Base-by-base conservation (phyloP, 2,888 invertebrate species). In the Periphyllus acericola region DNA sequence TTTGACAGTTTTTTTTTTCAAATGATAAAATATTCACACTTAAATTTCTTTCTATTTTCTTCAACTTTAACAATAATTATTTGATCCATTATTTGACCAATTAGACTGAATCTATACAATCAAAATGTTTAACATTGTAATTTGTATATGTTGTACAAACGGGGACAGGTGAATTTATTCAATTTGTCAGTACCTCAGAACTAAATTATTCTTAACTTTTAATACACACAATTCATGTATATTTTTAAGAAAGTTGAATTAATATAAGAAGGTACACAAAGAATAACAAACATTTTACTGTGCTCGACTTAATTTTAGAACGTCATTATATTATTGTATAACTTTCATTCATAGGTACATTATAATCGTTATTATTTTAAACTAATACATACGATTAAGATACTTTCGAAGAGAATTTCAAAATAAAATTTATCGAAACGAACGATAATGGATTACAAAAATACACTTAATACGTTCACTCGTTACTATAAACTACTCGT, bases 401-500 rank as follows among this genome's bases (percentile, higher is more conserved):
- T 60, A 79, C 55, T 36, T 19, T 87, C 19, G 40, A 29, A 55
- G 32, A 75, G 40, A 29, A 81, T 60, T 60, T 81, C 34, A 86
- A 80, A 79, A 72, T 79, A 72, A 55, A 36, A 76, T 85, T 55
- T 71, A 55, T 71, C 71, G 71, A 71, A 71, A 78, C 71, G 25
- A 34, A 36, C 32, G 32, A 72, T 72, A 66, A 87, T 80, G 79
- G 19, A 55, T 79, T 86, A 87, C 66, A 80, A 87, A 87, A 87
- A 87, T 87, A 87, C 80, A 87, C 76, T 68, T 84, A 55, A 55
- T 60, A 87, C 66, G 46, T 81, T 68, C 66, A 87, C 74, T 81
- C 81, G 60, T 8, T 81, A 66, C 87, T 87, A 87, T 87, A 87
- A 87, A 87, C 87, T 87, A 87, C 81, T 87, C 46, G 81, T 21